Evolutionary conservation across 1,140 invertebrate genomes (phyloP).

Genomic region (Cherax quadricarinatus): DNA sequence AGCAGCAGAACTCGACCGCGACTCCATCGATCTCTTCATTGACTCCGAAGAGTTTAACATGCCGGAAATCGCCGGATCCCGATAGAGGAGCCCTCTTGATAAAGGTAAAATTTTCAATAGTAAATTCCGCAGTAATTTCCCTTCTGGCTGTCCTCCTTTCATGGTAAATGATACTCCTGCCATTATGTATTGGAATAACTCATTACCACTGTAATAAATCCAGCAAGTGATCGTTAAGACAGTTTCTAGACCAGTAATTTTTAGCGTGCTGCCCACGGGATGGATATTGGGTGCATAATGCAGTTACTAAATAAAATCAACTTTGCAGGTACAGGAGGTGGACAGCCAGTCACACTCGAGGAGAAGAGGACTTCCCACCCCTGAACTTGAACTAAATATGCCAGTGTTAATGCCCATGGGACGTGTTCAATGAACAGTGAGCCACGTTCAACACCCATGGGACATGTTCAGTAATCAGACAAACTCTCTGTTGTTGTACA

Average conservation of each 20-base stretch:
- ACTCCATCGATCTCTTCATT: constrained; percentile 14
- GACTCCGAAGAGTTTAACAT: background rate
- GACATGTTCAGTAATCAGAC: too few species aligned
- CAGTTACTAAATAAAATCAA: too few species aligned
- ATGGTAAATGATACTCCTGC: too few species aligned
- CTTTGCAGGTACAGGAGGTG: background rate
- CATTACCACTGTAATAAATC: too few species aligned
- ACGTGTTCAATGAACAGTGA: background rate
- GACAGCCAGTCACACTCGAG: background rate
- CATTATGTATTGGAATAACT: too few species aligned
- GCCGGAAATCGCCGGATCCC: constrained; percentile 11
- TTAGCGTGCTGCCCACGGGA: too few species aligned
- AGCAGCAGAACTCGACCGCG: background rate
- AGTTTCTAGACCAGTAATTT: too few species aligned
- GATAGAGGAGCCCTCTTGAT: constrained; percentile 3
- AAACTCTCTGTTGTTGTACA: too few species aligned
- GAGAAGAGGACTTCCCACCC: background rate
- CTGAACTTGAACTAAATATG: background rate
- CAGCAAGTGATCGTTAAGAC: too few species aligned
- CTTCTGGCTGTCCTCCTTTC: too few species aligned
- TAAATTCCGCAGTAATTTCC: too few species aligned
- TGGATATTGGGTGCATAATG: too few species aligned
- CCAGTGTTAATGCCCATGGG: background rate
- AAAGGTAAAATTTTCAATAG: background rate
- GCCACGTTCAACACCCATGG: background rate